Base-by-base conservation (phyloP, 2,888 invertebrate genomes). In the Ctena decussata region DNA sequence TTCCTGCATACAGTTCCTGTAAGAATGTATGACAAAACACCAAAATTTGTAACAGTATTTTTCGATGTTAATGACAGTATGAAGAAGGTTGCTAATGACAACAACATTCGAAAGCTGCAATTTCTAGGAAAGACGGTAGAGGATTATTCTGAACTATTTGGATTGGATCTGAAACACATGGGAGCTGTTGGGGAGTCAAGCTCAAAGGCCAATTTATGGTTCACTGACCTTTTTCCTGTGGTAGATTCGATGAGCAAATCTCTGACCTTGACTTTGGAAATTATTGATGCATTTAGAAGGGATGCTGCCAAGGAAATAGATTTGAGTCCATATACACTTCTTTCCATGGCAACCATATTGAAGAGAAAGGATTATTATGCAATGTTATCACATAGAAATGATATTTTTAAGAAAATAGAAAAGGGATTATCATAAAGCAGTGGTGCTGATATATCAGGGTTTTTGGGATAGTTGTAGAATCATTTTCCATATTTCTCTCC, bases 1-100 rank as follows among this genome's bases (percentile, higher is more conserved):
- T 95, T 95, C 82, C 73, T 96, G 0, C 95, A 95, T 80, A 95
- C 95, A 11, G 88, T 95, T 5, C 93, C 95, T 0, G 84, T 95
- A 0, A 81, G 60, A n/a, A 70, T 82, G 15, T 77, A 92, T 1
- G 80, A 93, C 3, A 77, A 73, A 1, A 30, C 44, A n/a, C 88
- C 91, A 12, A 82, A 90, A 37, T 95, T 85, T 91, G 94, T 94
- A 2, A 95, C 95, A 18, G 88, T 95, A 5, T 91, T 93, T 76
- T 94, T 94, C 82, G 84, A 92, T 49, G 89, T 94, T 12, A 85
- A 92, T 60, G 95, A 96, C 72, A 93, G 95, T 82, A 80, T 96
- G 71, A 96, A 96, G 86, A 94, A 93, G 74, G 89, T 82, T 11
- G 89, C 84, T 1, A 39, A 74, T 0, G 32, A 44, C 0, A 72